These are phyloP conservation scores for Pteromalus puparum DNA, from an alignment of 1,140 invertebrate genomes.

Conservation along the genomic window DNA sequence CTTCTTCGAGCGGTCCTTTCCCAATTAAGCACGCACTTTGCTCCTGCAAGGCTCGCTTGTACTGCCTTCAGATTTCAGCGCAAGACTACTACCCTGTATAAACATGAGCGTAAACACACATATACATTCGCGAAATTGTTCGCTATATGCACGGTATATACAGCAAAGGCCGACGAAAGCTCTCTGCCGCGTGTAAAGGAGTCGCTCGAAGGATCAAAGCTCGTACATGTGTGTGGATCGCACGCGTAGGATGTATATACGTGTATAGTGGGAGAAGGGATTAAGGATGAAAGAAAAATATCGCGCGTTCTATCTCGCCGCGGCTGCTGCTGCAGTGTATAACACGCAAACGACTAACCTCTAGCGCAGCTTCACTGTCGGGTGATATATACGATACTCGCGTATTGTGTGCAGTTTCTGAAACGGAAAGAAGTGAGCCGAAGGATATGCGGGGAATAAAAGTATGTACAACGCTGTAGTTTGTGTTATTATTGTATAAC, in stretches of 20 bases:
- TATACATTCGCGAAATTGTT: background rate
- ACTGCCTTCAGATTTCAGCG: background rate
- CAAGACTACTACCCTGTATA: background rate
- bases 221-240: background rate
- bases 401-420: background rate
- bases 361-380: too few species aligned
- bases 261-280: background rate
- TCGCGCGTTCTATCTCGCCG: background rate
- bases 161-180: background rate
- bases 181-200: background rate
- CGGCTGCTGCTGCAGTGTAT: background rate
- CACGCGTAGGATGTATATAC: too few species aligned
- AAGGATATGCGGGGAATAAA: constrained; percentile 21
- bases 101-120: background rate
- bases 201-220: background rate
- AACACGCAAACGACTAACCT: background rate
- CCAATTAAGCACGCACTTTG: constrained; percentile 28
- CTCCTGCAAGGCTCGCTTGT: background rate
- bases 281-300: background rate
- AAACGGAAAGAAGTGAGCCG: constrained; percentile 13
- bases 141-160: background rate
- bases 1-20: background rate
- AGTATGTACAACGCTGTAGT: too few species aligned
- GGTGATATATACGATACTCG: background rate
- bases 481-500: background rate